Percentiles rank a stretch among this genome's conserved stretches.
Evolutionary conservation across 2,113 vertebrate genomes (phyloP).

Genomic region (Pollachius pollachius): DNA sequence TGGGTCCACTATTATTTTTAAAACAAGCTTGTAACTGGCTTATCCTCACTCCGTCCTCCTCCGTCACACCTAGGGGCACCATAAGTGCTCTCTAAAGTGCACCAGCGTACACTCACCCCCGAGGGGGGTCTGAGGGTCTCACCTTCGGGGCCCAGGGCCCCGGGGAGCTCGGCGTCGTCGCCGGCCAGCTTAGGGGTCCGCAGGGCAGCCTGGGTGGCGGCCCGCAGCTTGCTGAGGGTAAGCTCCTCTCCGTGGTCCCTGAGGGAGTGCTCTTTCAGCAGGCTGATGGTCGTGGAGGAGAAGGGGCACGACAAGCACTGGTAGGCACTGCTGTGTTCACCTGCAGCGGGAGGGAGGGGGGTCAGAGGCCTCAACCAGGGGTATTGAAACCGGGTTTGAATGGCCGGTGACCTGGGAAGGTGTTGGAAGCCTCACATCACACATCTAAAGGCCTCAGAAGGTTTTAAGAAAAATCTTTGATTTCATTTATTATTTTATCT

Average conservation of each 20-base stretch:
- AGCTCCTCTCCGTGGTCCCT: constrained; percentile 91
- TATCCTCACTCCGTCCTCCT: too few relatives aligned
- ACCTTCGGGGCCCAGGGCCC: constrained; percentile 50
- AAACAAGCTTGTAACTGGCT: too few relatives aligned
- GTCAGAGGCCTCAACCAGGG: background rate
- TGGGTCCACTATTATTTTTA: too few relatives aligned
- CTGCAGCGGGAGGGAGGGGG: constrained; percentile 55
- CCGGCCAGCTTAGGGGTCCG: constrained; percentile 55
- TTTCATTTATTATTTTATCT: too few relatives aligned
- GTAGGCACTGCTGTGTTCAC: constrained; percentile 86
- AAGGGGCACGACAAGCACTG: constrained; percentile 94
- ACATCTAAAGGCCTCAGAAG: too few relatives aligned
- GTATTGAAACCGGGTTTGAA: too few relatives aligned
- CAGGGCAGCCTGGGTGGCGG: constrained; percentile 82
- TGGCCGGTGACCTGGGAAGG: too few relatives aligned
- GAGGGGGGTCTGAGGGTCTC: constrained; percentile 7
- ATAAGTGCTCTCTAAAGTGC: too few relatives aligned
- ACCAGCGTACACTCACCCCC: background rate
- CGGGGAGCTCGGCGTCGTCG: constrained; percentile 41
- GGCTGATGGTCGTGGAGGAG: constrained; percentile 95
- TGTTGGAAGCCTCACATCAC: too few relatives aligned
- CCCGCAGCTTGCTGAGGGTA: constrained; percentile 87
- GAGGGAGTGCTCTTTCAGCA: constrained; percentile 95
- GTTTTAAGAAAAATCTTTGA: too few relatives aligned
- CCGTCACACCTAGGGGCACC: too few relatives aligned